Conservation (phyloP, 37 sponge, comb jelly and placozoan species). For the Spongilla lacustris region DNA sequence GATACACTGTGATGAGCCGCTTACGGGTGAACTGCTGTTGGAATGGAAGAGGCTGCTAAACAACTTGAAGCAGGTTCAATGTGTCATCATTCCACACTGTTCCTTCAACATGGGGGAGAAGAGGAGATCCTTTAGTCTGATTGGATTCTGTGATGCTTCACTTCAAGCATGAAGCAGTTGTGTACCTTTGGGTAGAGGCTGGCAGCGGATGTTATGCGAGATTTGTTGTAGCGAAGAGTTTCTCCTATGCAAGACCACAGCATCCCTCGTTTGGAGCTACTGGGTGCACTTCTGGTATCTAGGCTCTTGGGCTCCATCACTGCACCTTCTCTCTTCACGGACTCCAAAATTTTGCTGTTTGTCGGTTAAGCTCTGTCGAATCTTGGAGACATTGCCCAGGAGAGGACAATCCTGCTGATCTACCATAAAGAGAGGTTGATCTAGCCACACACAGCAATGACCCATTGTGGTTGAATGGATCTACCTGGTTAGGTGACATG, state of each 20-base stretch:
- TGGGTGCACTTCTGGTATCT: not conserved
- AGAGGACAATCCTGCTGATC: conserved; percentile 29
- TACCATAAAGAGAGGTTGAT: conserved; percentile 23
- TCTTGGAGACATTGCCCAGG: conserved; percentile 11
- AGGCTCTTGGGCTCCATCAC: not conserved
- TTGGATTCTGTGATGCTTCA: conserved; percentile 44
- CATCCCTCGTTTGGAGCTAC: conserved; percentile 28
- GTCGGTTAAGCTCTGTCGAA: not conserved
- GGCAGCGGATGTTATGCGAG: not conserved
- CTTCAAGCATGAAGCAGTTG: conserved; percentile 16
- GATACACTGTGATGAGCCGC: conserved; percentile 19
- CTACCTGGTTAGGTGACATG: not conserved
- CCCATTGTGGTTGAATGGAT: conserved; percentile 1
- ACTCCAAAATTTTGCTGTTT: conserved; percentile 30
- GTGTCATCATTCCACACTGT: conserved; percentile 1
- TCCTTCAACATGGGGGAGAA: not conserved
- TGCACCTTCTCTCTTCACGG: conserved; percentile 6
- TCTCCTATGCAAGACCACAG: not conserved
- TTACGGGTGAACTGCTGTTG: not conserved
- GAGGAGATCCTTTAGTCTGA: not conserved
- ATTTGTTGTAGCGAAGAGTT: conserved; percentile 37
- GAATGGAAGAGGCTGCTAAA: conserved; percentile 7
- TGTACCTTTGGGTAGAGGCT: not conserved
- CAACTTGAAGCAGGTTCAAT: not conserved
- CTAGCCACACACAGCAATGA: not conserved